phyloP scores from a whole-genome alignment of 2,797 vertebrate genomes.

The Euphonia xanthogaster region DNA sequence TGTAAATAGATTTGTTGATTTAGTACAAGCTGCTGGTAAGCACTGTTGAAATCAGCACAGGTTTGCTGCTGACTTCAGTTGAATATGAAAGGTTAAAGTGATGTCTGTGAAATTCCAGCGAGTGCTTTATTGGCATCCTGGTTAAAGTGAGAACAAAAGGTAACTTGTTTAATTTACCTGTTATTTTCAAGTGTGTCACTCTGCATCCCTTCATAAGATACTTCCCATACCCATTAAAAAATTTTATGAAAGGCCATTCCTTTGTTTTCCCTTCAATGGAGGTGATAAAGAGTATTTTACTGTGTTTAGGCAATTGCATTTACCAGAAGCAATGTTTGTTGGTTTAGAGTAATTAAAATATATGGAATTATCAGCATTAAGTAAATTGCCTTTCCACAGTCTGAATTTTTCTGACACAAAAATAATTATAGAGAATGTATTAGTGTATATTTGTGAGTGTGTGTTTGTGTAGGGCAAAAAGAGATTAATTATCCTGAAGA shows the following conservation, averaged over 20 bases:
- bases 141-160: neutral
- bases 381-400: neutral
- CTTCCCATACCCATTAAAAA: neutral
- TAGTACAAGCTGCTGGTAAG: neutral
- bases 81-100: neutral
- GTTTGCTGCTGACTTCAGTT: neutral
- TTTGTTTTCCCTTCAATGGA: neutral
- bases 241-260: neutral
- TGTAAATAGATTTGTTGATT: neutral
- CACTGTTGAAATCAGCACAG: neutral
- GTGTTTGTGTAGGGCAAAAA: neutral
- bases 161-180: neutral
- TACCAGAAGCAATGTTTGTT: neutral
- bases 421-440: neutral
- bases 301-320: neutral
- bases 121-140: neutral
- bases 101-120: neutral
- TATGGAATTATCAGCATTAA: neutral
- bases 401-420: neutral
- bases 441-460: neutral
- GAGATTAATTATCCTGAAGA: neutral
- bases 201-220: neutral
- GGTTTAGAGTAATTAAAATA: slow-evolving; percentile 1
- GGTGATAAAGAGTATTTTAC: neutral
- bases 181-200: neutral